Evolutionary conservation across 2,113 vertebrate species (phyloP), one percentile per base, ranked within the genome.

Genomic region (Tichodroma muraria): DNA sequence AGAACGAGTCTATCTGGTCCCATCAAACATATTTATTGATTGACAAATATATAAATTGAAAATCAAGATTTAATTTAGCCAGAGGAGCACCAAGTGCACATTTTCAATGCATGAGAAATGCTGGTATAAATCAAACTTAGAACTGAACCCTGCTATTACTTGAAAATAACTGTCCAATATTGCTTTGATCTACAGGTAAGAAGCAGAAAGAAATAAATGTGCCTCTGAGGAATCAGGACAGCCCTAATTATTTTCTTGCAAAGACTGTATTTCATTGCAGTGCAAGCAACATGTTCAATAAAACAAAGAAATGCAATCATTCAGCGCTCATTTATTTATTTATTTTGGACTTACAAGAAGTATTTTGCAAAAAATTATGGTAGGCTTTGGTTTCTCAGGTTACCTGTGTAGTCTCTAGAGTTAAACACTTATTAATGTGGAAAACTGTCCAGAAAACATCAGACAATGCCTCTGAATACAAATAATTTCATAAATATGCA

Each of bases 401-500:
- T 88, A 71, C 69, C 72, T 76, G 37, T 6, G 7, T 61, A 21
- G 25, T 70, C 28, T 73, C 35, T 38, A 13, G 63, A 87, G 54
- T 79, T 85, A 85, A 90, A 71, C 61, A 60, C 21, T 88, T 86
- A 33, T 37, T 86, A 91, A 59, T 16, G 35, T 42, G 80, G 73
- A 91, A 91, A 94, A 72, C 19, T 88, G 69, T 52, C 91, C 85
- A 91, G 56, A 91, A 97, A 95, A 79, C 33, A 81, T 73, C 77
- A 53, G 87, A 75, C 47, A 89, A 92, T 20, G 73, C 61, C 75
- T 71, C 59, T 78, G 95, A 93, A 92, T 91, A 57, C 68, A 85
- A 89, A 97, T 80, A 0, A n/a, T 85, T 30, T 60, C 73, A 96
- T 92, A 77, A 92, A 95, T 89, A 96, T 94, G 88, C 78, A 96